A percentile compares a stretch with the other conserved stretches of the same genome.
Evolutionary conservation across 2,888 invertebrate species (phyloP).

Genomic region (Pilophorus perplexus): DNA sequence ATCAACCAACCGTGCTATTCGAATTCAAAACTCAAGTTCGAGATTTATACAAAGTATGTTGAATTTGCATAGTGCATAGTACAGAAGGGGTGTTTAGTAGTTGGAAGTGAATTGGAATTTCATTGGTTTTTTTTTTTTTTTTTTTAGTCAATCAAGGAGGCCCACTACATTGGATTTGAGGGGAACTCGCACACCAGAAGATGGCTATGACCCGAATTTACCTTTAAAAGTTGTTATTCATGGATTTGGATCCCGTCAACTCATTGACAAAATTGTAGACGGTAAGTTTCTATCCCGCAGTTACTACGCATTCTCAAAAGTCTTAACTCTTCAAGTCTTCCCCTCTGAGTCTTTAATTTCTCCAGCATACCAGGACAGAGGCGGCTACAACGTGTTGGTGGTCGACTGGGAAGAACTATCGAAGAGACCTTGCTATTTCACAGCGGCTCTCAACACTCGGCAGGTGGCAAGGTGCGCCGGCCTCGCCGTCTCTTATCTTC

Average conservation of each 20-base stretch:
- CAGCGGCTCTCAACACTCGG: slow-evolving; percentile 66
- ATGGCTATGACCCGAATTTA: slow-evolving; percentile 55
- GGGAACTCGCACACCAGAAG: slow-evolving; percentile 50
- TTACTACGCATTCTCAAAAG: background rate
- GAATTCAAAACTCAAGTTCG: slow-evolving; percentile 52
- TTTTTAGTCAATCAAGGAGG: background rate
- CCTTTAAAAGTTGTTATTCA: slow-evolving; percentile 66
- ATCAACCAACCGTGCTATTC: slow-evolving; percentile 53
- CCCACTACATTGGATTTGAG: slow-evolving; percentile 11
- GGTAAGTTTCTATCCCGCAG: background rate
- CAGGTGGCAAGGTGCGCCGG: slow-evolving; percentile 62
- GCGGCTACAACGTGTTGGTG: slow-evolving; percentile 69
- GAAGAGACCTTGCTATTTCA: slow-evolving; percentile 66
- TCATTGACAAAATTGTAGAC: slow-evolving; percentile 16
- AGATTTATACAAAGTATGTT: slow-evolving; percentile 50
- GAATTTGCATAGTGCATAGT: background rate
- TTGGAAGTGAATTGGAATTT: background rate
- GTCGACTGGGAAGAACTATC: slow-evolving; percentile 72
- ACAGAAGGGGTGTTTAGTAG: too few species aligned
- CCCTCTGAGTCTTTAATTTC: background rate
- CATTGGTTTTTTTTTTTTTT: too few species aligned
- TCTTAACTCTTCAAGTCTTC: background rate
- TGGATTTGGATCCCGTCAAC: slow-evolving; percentile 54
- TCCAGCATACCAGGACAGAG: slow-evolving; percentile 60
- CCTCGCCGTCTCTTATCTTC: slow-evolving; percentile 51